phyloP scores from a whole-genome alignment of 2,113 vertebrate species.

The Podarcis cretensis region DNA sequence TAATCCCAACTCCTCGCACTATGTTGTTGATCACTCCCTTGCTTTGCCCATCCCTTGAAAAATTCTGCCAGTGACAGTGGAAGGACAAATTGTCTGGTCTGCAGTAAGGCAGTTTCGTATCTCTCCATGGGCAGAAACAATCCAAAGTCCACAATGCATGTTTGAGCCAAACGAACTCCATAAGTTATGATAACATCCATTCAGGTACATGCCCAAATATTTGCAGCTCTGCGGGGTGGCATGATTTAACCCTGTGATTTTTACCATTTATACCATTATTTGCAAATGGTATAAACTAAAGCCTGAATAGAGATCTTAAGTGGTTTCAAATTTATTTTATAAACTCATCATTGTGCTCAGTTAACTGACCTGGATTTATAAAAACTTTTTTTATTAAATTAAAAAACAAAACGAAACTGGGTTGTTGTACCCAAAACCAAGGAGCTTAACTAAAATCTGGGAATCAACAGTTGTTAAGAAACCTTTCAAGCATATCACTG shows the following conservation, averaged over 20 bases:
- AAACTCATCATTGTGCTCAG: not conserved
- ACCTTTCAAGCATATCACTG: not conserved
- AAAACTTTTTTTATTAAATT: not conserved
- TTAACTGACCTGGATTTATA: not conserved
- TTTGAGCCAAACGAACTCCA: not conserved
- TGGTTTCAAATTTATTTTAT: constrained; percentile 8
- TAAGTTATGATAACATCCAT: not conserved
- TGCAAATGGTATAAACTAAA: not conserved
- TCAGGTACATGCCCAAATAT: not conserved
- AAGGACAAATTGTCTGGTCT: not conserved
- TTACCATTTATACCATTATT: not conserved
- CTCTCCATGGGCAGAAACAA: not conserved
- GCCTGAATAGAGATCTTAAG: not conserved
- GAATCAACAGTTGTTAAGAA: not conserved
- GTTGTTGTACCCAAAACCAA: not conserved
- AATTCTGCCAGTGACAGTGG: not conserved
- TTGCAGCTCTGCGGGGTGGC: not conserved
- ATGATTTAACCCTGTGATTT: not conserved
- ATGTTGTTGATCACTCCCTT: not conserved
- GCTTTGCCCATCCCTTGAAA: too few species aligned
- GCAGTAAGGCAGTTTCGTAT: not conserved
- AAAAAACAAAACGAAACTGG: not conserved
- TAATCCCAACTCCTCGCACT: not conserved
- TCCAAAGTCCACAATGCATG: not conserved
- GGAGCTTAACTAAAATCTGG: not conserved